Conservation (phyloP, 2,797 vertebrate species). For the Halcyon badia region DNA sequence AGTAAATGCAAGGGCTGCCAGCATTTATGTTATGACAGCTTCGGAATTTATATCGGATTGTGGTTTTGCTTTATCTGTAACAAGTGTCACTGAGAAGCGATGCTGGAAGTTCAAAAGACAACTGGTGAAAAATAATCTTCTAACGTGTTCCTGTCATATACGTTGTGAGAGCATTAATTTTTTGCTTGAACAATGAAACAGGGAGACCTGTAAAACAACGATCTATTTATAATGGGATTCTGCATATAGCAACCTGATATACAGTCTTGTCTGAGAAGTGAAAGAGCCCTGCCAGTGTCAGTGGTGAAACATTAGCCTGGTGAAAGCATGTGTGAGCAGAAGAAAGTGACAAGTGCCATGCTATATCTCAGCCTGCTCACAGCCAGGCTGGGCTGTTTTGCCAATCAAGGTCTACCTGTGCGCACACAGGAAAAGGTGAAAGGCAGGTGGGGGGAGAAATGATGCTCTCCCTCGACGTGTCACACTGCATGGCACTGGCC, state of each 20-base stretch:
- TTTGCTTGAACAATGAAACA: not conserved
- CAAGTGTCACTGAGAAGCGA: not conserved
- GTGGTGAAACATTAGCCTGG: not conserved
- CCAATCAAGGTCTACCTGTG: not conserved
- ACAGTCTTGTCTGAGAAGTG: not conserved
- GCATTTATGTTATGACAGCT: not conserved
- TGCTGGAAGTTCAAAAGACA: not conserved
- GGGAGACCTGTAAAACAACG: not conserved
- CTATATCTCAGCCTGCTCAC: not conserved
- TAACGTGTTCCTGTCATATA: not conserved
- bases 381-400: not conserved
- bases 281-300: not conserved
- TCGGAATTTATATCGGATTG: not conserved
- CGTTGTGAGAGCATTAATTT: not conserved
- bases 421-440: not conserved
- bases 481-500: rapidly evolving
- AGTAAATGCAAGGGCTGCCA: not conserved
- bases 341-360: not conserved
- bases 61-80: not conserved
- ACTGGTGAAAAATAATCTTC: not conserved
- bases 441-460: not conserved
- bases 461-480: rapidly evolving
- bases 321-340: not conserved
- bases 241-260: not conserved
- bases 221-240: not conserved